Evolutionary conservation across 2,888 invertebrate genomes (phyloP), one percentile per base, ranked within the genome.

Genomic region (Altica lythri): DNA sequence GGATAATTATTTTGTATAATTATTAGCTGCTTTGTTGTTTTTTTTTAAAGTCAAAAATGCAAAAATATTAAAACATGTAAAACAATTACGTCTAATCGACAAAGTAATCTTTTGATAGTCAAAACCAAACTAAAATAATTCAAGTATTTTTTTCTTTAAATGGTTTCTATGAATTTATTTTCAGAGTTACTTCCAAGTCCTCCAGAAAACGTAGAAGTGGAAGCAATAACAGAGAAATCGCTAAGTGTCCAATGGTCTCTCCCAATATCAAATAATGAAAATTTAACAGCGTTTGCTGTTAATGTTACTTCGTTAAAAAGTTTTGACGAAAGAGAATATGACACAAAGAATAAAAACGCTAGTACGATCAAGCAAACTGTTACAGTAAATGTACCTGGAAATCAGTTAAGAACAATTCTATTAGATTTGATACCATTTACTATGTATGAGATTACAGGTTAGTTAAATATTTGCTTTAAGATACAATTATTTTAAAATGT

Each of bases 181-280:
- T n/a, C 76, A 88, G 88, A 88, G 75, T 77, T 88, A 1, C 79
- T 92, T 18, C 91, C 92, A 42, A 88, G 89, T 67, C 83, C 85
- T 42, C 90, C 92, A 13, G 81, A 84, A 72, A 81, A 84, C 58
- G 81, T 91, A 0, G 84, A 85, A 74, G 86, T 88, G 1, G 88
- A 89, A 65, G 82, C 88, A 4, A 71, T 89, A 6, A 86, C 86
- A 34, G 88, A 90, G 63, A 86, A 84, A 57, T 85, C 87, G 40
- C 74, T 90, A 2, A 84, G 84, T 68, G 82, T 91, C 1, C 80
- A 85, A 10, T 92, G 92, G 92, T 76, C 76, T 1, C 78, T 81
- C 1, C 90, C 91, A 0, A 69, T 78, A 4, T 81, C 84, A 44
- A 84, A 89, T 68, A 72, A 81, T 8, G 84, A 87, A 18, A 80